These are phyloP conservation scores for Podarcis lilfordi DNA, from an alignment of 2,797 vertebrate species.

Conservation along the genomic window DNA sequence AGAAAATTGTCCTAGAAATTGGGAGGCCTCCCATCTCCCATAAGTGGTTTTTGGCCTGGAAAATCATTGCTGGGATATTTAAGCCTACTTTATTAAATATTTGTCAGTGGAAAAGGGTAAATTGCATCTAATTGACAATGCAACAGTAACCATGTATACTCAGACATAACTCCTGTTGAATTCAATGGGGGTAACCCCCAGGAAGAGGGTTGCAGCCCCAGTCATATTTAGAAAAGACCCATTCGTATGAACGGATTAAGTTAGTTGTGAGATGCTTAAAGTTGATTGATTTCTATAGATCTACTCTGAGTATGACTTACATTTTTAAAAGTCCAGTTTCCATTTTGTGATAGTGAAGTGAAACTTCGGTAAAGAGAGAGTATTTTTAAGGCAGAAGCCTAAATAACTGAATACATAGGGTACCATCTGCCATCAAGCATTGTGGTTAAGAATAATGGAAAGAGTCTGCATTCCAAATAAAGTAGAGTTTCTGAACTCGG, in stretches of 20 bases:
- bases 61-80: constrained; percentile 2
- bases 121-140: background rate
- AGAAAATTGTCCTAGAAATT: background rate
- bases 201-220: too few relatives aligned
- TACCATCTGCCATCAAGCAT: constrained; percentile 31
- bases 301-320: background rate
- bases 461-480: constrained; percentile 45
- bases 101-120: constrained; percentile 43
- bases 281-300: background rate
- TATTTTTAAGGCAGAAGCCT: background rate
- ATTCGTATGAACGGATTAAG: background rate
- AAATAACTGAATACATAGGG: background rate
- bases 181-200: too few relatives aligned
- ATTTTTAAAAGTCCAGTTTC: constrained; percentile 22
- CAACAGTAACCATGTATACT: too few relatives aligned
- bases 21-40: background rate
- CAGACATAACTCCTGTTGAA: too few relatives aligned
- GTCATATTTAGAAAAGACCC: background rate
- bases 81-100: constrained; percentile 25
- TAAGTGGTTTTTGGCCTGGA: constrained; percentile 18
- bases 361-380: constrained; percentile 38
- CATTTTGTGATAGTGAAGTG: constrained; percentile 30
- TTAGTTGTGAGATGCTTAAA: background rate
- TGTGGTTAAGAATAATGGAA: constrained; percentile 53
- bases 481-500: constrained; percentile 63